A percentile compares a stretch with the other conserved stretches of the same genome.
Conservation (phyloP, 64 coral and sea anemone genomes). For the Cladopsammia gracilis region DNA sequence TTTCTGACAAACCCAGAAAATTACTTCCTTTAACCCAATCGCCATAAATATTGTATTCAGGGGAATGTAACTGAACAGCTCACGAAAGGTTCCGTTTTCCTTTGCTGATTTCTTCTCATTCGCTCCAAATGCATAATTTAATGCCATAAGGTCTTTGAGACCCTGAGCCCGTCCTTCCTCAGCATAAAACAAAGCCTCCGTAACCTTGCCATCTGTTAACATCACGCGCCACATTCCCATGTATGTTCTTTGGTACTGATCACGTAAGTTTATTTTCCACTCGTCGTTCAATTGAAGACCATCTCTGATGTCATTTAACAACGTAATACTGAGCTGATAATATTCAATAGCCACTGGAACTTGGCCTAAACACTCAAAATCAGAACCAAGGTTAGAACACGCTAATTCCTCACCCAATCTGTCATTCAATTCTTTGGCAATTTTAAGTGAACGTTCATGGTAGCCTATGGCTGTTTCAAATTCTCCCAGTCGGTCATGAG, state of each 20-base stretch:
- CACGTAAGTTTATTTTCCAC: background rate
- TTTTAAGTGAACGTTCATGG: background rate
- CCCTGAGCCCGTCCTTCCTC: background rate
- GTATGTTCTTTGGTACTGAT: background rate
- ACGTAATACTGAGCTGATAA: background rate
- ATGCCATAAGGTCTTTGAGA: background rate
- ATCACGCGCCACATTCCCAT: background rate
- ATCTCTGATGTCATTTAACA: background rate
- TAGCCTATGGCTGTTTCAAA: conserved; percentile 5
- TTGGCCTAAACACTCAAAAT: background rate
- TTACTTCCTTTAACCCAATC: too few relatives aligned
- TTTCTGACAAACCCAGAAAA: too few relatives aligned
- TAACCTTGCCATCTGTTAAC: background rate
- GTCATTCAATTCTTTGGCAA: conserved; percentile 12
- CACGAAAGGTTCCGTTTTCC: background rate
- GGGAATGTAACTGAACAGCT: too few relatives aligned
- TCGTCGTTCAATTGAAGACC: background rate
- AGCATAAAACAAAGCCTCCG: background rate
- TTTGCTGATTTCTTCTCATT: background rate
- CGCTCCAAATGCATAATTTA: background rate
- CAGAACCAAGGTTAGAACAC: background rate
- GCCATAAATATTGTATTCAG: too few relatives aligned
- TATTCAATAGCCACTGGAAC: background rate
- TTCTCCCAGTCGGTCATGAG: background rate
- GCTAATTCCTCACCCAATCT: background rate